A percentile compares a stretch with the other conserved stretches of the same genome.
phyloP scores from a whole-genome alignment of 1,140 invertebrate species.

The Sesamia nonagrioides region DNA sequence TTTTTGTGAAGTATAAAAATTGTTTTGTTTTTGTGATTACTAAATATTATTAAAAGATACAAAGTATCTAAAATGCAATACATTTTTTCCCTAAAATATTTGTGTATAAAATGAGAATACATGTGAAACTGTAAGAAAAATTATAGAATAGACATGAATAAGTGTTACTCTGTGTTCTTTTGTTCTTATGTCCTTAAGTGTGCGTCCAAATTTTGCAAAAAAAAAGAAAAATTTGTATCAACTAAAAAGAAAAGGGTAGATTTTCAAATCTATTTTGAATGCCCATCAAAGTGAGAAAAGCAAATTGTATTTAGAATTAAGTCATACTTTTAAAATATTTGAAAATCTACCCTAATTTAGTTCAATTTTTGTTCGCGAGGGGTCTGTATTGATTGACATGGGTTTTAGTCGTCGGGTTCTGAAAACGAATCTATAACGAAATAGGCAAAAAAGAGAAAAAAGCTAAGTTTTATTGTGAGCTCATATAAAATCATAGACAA shows the following conservation, averaged over 20 bases:
- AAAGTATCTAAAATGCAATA: conserved; percentile 31
- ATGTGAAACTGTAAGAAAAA: conserved; percentile 42
- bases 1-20: not conserved
- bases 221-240: not conserved
- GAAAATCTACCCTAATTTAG: not conserved
- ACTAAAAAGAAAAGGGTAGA: not conserved
- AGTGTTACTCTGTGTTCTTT: conserved; percentile 41
- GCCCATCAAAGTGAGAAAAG: conserved; percentile 12
- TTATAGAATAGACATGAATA: conserved; percentile 47
- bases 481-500: no score
- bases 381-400: no score
- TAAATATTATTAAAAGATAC: conserved; percentile 2
- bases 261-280: not conserved
- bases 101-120: conserved; percentile 40
- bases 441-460: no score
- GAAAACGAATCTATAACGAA: no score
- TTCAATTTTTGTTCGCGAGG: not conserved
- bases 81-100: conserved; percentile 25
- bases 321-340: conserved; percentile 50
- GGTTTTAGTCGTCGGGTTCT: no score
- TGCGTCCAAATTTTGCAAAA: conserved; percentile 17
- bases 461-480: no score
- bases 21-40: not conserved
- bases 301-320: conserved; percentile 10
- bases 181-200: conserved; percentile 27